Evolutionary conservation across 2,113 vertebrate species (phyloP).

Genomic region (Clupea harengus): DNA sequence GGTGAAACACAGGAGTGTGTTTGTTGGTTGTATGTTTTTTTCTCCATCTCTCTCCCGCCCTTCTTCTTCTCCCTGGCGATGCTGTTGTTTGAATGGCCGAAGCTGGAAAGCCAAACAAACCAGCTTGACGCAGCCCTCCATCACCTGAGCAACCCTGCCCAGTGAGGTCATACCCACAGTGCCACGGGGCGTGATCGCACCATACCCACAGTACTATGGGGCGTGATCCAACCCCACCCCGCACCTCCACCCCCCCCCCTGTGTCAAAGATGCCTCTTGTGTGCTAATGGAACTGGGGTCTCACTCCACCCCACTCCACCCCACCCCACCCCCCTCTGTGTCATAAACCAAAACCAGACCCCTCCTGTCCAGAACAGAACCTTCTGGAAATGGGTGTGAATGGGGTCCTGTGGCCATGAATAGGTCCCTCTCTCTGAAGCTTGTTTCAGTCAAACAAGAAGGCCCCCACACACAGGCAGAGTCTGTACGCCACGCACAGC

Average conservation of each 20-base stretch:
- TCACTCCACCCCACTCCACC: neutral
- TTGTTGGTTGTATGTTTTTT: no score
- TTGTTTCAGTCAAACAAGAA: neutral
- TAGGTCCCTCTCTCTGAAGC: conserved; percentile 25
- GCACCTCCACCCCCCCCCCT: neutral
- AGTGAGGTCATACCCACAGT: conserved; percentile 43
- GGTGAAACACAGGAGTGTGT: no score
- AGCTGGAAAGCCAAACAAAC: conserved; percentile 47
- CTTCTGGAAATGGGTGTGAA: conserved; percentile 16
- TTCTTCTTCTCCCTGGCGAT: conserved; percentile 31
- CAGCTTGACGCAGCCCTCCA: conserved; percentile 26
- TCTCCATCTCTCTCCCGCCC: neutral
- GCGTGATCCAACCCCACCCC: neutral
- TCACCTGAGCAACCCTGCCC: conserved; percentile 26
- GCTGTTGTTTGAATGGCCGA: conserved; percentile 28
- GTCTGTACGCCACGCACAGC: neutral
- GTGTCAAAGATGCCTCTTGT: conserved; percentile 45
- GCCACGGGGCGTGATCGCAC: neutral
- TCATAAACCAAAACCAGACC: conserved; percentile 34
- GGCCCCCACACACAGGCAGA: neutral
- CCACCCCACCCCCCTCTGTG: conserved; percentile 1
- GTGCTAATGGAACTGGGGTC: conserved; percentile 17
- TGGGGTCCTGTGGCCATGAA: neutral
- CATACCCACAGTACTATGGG: conserved; percentile 1
- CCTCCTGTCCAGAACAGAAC: conserved; percentile 19